Evolutionary conservation across 2,113 vertebrate genomes (phyloP).

Genomic region (Xiphophorus hellerii): DNA sequence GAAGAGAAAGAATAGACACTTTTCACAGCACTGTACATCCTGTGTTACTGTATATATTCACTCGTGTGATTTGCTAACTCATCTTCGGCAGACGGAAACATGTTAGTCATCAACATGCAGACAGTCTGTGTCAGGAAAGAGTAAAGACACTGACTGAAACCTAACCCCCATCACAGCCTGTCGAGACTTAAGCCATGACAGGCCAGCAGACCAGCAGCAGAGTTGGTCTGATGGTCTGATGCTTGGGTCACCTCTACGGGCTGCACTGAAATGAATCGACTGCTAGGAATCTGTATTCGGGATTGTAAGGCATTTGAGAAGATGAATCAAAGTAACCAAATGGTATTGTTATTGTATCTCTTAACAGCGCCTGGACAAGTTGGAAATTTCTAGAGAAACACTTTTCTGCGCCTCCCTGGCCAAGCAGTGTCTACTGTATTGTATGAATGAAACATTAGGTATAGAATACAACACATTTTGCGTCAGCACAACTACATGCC

Average conservation of each 20-base stretch:
- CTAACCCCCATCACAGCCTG: not conserved
- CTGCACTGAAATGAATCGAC: not conserved
- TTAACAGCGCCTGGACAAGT: not conserved
- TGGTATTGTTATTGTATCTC: not conserved
- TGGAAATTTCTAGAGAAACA: not conserved
- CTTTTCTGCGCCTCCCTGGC: not conserved
- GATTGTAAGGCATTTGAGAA: not conserved
- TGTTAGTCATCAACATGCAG: not conserved
- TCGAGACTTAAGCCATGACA: not conserved
- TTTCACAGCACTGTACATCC: not conserved
- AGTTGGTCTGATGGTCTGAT: not conserved
- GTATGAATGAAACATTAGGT: no score
- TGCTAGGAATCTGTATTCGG: not conserved
- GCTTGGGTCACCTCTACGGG: conserved; percentile 4
- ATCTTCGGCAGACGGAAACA: conserved; percentile 10
- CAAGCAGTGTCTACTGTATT: not conserved
- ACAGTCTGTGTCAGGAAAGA: not conserved
- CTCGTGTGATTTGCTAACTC: conserved; percentile 16
- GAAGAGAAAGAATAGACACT: not conserved
- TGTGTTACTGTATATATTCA: not conserved
- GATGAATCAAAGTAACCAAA: not conserved
- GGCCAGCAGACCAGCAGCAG: no score
- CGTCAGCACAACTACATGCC: no score
- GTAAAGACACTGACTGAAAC: not conserved
- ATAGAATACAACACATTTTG: no score